Percentiles rank a stretch among this genome's conserved stretches.
These are phyloP conservation scores for Acanthosepion pharaonis DNA, from an alignment of 2,888 invertebrate species.

Conservation along the genomic window DNA sequence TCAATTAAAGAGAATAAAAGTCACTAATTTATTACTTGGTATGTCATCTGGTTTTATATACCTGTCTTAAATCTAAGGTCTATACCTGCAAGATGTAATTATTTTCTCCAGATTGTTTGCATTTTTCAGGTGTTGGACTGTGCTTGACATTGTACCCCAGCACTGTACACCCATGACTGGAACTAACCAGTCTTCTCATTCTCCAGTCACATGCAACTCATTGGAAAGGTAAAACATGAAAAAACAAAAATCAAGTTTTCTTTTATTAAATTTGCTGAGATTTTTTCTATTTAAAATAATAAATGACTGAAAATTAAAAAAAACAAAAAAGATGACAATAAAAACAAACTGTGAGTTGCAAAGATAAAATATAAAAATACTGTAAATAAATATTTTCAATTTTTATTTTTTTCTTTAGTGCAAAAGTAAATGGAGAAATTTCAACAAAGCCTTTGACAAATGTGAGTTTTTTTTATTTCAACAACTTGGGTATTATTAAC, in stretches of 20 bases:
- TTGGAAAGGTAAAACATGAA: slow-evolving; percentile 62
- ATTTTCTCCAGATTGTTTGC: not conserved
- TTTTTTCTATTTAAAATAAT: not conserved
- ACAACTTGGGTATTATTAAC: not conserved
- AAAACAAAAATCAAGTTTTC: not conserved
- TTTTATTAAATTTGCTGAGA: not conserved
- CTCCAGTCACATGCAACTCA: slow-evolving; percentile 55
- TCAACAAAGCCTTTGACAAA: slow-evolving; percentile 72
- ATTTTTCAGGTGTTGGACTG: slow-evolving; percentile 72
- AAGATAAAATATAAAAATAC: too few species aligned
- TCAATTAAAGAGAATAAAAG: too few species aligned
- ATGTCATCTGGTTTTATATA: too few species aligned
- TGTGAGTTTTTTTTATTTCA: slow-evolving; percentile 55
- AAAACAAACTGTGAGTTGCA: not conserved
- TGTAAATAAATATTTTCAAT: not conserved
- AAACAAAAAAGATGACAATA: not conserved
- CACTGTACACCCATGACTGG: slow-evolving; percentile 50
- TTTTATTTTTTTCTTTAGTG: slow-evolving; percentile 58
- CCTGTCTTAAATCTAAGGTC: too few species aligned
- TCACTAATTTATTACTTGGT: too few species aligned
- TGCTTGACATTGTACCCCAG: slow-evolving; percentile 73
- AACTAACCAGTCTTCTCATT: slow-evolving; percentile 49
- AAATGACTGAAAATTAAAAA: not conserved
- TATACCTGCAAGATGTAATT: too few species aligned
- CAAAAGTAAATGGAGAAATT: slow-evolving; percentile 70